These are phyloP conservation scores for Mesembrinibis cayennensis DNA, from an alignment of 2,113 vertebrate genomes.

Conservation along the genomic window DNA sequence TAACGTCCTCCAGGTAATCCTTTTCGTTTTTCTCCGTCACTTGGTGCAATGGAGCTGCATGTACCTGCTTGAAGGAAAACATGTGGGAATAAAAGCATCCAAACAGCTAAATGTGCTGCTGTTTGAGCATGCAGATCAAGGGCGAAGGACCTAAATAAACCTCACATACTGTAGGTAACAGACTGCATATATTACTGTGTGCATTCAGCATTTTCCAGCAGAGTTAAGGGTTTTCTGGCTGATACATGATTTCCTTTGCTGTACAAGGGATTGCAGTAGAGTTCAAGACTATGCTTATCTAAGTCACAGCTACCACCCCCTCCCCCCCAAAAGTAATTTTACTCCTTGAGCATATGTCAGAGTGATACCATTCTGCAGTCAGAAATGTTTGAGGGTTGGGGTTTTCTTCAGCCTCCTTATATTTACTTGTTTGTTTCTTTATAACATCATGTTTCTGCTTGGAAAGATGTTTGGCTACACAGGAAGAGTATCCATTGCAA, in stretches of 20 bases:
- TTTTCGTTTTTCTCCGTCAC: not conserved
- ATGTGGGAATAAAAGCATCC: not conserved
- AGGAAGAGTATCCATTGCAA: not conserved
- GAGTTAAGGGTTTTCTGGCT: not conserved
- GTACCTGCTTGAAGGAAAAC: not conserved
- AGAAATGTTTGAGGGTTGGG: not conserved
- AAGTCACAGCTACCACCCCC: not conserved
- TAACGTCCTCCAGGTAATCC: not conserved
- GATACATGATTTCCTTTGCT: not conserved
- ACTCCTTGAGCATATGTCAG: not conserved
- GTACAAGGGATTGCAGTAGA: not conserved
- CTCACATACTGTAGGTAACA: not conserved
- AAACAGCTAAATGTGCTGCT: not conserved
- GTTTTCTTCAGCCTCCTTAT: not conserved
- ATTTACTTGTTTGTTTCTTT: constrained; percentile 7
- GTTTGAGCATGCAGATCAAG: not conserved
- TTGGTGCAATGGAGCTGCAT: not conserved
- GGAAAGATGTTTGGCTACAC: not conserved
- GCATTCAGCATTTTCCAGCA: not conserved
- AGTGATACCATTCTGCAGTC: not conserved
- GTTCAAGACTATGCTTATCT: not conserved
- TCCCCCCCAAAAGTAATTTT: not conserved
- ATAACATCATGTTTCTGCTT: not conserved
- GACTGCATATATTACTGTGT: not conserved
- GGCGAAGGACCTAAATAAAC: not conserved